Conservation (phyloP, 2,113 vertebrate species). For the Cygnus buccinator region DNA sequence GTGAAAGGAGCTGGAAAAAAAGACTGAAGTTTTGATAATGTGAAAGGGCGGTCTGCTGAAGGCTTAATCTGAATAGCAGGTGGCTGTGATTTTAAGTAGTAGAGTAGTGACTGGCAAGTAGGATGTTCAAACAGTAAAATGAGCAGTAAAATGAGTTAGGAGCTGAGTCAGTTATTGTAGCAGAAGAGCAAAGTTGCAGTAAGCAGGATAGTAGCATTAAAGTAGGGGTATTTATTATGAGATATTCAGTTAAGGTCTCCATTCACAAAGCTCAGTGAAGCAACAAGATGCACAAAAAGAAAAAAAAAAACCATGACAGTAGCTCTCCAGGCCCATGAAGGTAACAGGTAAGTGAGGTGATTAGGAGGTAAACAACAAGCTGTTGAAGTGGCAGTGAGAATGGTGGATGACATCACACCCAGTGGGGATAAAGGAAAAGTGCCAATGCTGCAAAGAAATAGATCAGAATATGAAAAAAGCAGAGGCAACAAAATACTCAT, state of each 20-base stretch:
- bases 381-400: neutral
- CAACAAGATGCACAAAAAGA: neutral
- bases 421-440: neutral
- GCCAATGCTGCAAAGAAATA: neutral
- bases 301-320: neutral
- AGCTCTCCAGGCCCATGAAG: neutral
- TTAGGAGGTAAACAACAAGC: neutral
- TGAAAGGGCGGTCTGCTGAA: neutral
- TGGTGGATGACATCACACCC: neutral
- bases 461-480: neutral
- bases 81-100: neutral
- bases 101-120: neutral
- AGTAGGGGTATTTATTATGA: neutral
- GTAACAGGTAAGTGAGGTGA: neutral
- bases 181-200: neutral
- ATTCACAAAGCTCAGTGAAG: neutral
- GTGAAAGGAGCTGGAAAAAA: neutral
- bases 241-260: neutral
- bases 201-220: neutral
- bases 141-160: neutral
- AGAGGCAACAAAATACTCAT: neutral
- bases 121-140: neutral
- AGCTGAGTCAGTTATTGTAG: neutral
- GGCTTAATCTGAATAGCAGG: neutral
- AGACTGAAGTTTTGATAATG: neutral